Evolutionary conservation across 2,888 invertebrate genomes (phyloP), one percentile per base, ranked within the genome.

Genomic region (Polylopha cassiicola): DNA sequence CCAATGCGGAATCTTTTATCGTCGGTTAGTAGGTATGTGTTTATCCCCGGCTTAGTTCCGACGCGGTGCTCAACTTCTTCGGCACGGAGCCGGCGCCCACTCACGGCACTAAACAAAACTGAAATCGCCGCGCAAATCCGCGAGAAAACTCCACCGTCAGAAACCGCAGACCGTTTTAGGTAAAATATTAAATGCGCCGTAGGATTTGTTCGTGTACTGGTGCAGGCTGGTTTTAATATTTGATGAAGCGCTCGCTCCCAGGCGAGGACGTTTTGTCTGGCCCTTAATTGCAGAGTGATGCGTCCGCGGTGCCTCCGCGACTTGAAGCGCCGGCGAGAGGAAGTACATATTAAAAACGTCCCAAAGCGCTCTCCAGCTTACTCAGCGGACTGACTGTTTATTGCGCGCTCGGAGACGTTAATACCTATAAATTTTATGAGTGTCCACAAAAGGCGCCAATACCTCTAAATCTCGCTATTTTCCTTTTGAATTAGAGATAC

Each of bases 141-240:
- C 59, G 73, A 73, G 74, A 75, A 79, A 76, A 77, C 72, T 75
- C 65, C 55, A 52, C 43, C 59, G 60, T 50, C 63, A 66, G 62
- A 68, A 72, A 66, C 79, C 78, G 65, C 77, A 79, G 76, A 75
- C 74, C 65, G 72, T 73, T 79, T 75, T 73, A 65, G 69, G 69
- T 81, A 66, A 82, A 81, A 82, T 84, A 82, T 84, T 82, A 77
- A 81, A 76, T 67, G 66, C 67, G 63, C 64, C 62, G 68, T 69
- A 63, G 73, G 73, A 77, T 77, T 79, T 74, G 73, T 67, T 64
- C 66, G 52, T 58, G 65, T 61, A 56, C 65, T 51, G 62, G 59
- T 58, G 62, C 65, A 58, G 64, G 59, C 64, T 49, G 50, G 50
- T 52, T 70, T 81, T 74, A 79, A 81, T 82, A 80, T 74, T 80